Evolutionary conservation across 2,888 invertebrate species (phyloP), one percentile per base, ranked within the genome.

Genomic region (Lapara coniferarum): DNA sequence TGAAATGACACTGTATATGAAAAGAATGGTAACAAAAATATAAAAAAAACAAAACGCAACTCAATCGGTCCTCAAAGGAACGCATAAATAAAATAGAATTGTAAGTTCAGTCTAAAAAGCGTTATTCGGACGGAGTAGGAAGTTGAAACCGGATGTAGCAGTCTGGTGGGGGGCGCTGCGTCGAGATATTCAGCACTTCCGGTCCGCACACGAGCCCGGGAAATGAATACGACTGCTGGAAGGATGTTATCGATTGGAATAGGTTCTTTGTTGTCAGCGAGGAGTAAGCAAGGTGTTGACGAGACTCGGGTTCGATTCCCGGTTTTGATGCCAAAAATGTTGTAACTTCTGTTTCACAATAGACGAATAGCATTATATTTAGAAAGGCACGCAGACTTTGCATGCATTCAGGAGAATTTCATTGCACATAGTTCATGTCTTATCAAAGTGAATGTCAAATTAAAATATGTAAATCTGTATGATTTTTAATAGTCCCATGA

Each of bases 111-210:
- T 84, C 83, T 85, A 84, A 87, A 88, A 88, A 84, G 80, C 79
- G 79, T 84, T 80, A 85, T 86, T 87, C 82, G 81, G 83, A 85
- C 85, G 81, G 78, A 82, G 79, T 81, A 85, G 90, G 89, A 90
- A 86, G 88, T 86, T 81, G 78, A 85, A 83, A 88, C 85, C 90
- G 91, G 91, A 91, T 77, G 86, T 78, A 84, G 84, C 89, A 89
- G 90, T 88, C 89, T 89, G 89, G 81, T 81, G 82, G 82, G 86
- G 85, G 82, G 81, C 83, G 84, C 82, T 82, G 81, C 80, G 83
- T 73, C 85, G 85, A 84, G 85, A 87, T 88, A 89, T 86, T 87
- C 89, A 86, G 87, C 82, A 84, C 83, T 88, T 90, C 90, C 90
- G 88, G 82, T 80, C 81, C 78, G 80, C 72, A 76, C 67, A 53